A percentile compares a stretch with the other conserved stretches of the same genome.
Evolutionary conservation across 2,888 invertebrate species (phyloP).

Genomic region (Ophion ellenae): DNA sequence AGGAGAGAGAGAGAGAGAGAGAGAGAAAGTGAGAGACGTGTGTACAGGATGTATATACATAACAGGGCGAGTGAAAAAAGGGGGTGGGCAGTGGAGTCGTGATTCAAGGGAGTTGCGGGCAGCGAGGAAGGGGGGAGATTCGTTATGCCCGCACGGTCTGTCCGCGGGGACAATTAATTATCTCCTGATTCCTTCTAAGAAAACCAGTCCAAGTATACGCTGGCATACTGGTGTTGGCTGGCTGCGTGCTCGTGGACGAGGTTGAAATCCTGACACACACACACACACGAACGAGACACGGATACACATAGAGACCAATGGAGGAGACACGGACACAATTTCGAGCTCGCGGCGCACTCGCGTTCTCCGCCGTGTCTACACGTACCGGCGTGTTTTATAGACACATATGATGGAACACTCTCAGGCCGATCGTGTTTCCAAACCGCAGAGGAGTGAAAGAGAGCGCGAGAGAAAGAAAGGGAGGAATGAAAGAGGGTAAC

Average conservation of each 20-base stretch:
- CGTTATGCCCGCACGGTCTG: constrained; percentile 76
- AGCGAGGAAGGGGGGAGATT: constrained; percentile 68
- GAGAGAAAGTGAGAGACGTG: not conserved
- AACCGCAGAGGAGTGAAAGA: constrained; percentile 80
- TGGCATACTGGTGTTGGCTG: constrained; percentile 59
- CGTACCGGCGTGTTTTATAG: constrained; percentile 79
- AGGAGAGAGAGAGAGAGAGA: constrained; percentile 7
- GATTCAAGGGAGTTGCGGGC: constrained; percentile 44
- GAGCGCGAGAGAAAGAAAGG: constrained; percentile 41
- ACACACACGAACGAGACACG: constrained; percentile 63
- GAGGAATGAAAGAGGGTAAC: constrained; percentile 17
- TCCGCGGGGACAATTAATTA: constrained; percentile 82
- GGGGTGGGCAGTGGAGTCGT: constrained; percentile 59
- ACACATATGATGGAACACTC: constrained; percentile 83
- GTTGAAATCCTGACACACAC: constrained; percentile 44
- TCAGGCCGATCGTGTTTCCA: constrained; percentile 84
- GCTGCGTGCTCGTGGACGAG: constrained; percentile 52
- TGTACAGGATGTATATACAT: not conserved
- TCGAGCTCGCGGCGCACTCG: constrained; percentile 59
- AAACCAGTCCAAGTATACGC: constrained; percentile 79
- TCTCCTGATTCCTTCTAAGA: constrained; percentile 82
- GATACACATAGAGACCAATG: constrained; percentile 66
- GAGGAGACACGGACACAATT: constrained; percentile 57
- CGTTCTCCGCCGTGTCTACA: constrained; percentile 68
- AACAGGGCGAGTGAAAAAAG: constrained; percentile 66